Conservation (phyloP, 2,888 invertebrate species). For the Candidula unifasciata region DNA sequence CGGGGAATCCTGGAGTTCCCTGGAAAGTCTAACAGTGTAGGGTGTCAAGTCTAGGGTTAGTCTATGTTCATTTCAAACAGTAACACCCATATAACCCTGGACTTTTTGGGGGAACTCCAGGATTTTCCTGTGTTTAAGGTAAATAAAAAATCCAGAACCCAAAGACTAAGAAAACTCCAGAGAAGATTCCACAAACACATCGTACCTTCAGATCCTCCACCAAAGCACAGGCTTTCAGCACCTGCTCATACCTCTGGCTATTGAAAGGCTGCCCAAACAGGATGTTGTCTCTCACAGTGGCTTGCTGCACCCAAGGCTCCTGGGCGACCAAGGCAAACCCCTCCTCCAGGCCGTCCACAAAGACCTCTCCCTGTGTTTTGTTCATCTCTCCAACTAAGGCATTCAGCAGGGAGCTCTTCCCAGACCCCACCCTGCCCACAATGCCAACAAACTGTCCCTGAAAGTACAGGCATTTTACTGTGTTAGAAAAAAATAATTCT, state of each 20-base stretch:
- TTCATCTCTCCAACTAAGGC: conserved; percentile 91
- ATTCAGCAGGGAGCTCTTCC: conserved; percentile 91
- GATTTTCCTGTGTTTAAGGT: no score
- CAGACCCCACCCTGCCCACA: conserved; percentile 92
- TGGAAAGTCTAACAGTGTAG: no score
- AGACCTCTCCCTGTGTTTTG: conserved; percentile 82
- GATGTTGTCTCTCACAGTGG: conserved; percentile 94
- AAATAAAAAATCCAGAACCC: not conserved
- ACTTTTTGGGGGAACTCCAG: not conserved
- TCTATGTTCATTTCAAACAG: no score
- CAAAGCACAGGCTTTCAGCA: conserved; percentile 91
- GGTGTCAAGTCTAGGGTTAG: no score
- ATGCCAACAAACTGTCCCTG: conserved; percentile 84
- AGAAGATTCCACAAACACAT: not conserved
- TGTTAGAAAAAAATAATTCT: not conserved
- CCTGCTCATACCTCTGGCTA: conserved; percentile 86
- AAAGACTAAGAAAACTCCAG: not conserved
- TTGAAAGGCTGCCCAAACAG: conserved; percentile 92
- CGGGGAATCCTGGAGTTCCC: no score
- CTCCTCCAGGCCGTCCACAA: conserved; percentile 82
- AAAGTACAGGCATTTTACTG: not conserved
- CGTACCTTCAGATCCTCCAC: conserved; percentile 82
- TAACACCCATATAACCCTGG: not conserved
- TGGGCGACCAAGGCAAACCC: conserved; percentile 84
- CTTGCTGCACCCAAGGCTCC: conserved; percentile 94